phyloP scores from a whole-genome alignment of 2,797 vertebrate genomes.

The Brachyalestes nurse region DNA sequence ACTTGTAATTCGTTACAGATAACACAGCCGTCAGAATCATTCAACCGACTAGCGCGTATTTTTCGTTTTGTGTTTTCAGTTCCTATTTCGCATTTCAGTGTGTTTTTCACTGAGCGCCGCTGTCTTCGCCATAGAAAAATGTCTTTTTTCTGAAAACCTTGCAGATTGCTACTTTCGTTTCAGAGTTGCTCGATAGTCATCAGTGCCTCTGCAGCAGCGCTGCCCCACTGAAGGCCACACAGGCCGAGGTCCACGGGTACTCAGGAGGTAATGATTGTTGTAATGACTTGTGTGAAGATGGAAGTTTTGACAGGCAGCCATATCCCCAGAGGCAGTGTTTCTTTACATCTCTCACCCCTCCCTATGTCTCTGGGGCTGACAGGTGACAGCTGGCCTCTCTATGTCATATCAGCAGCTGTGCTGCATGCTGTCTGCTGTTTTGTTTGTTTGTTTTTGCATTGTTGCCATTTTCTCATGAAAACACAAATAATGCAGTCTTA shows the following conservation, averaged over 20 bases:
- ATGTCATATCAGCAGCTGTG: conserved; percentile 59
- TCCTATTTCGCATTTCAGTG: neutral
- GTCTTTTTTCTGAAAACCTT: neutral
- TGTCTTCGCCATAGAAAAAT: neutral
- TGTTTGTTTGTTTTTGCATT: conserved; percentile 42
- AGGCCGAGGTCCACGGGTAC: neutral
- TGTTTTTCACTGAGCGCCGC: conserved; percentile 3
- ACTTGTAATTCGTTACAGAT: no score
- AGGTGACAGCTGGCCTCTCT: conserved; percentile 60
- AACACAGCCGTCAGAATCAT: no score
- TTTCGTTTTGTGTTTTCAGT: neutral
- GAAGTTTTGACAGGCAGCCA: conserved; percentile 45
- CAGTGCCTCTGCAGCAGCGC: neutral
- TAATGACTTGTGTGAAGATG: conserved; percentile 39
- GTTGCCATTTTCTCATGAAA: conserved; percentile 34
- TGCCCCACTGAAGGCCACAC: conserved; percentile 16
- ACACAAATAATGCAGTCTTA: conserved; percentile 38
- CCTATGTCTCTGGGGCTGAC: conserved; percentile 49
- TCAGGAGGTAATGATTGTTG: conserved; percentile 21
- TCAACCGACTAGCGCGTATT: neutral
- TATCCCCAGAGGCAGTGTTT: conserved; percentile 45
- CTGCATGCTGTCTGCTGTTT: conserved; percentile 43
- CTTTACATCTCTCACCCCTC: conserved; percentile 45
- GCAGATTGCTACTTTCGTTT: neutral
- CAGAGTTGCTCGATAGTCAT: conserved; percentile 3